Percentiles rank a stretch among this genome's conserved stretches.
phyloP scores from a whole-genome alignment of 2,797 vertebrate species.

The Emydoidea blandingii region DNA sequence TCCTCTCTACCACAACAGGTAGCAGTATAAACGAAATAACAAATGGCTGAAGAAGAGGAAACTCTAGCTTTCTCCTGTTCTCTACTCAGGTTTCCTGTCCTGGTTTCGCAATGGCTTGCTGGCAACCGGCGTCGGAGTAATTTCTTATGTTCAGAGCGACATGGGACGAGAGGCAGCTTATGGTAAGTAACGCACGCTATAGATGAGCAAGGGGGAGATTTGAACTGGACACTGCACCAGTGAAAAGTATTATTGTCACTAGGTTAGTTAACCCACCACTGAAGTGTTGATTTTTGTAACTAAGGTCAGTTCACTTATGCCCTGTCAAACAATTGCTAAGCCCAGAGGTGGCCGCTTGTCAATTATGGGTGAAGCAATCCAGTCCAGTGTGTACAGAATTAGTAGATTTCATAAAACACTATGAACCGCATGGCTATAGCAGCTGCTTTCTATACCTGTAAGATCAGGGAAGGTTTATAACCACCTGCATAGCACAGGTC shows the following conservation, averaged over 20 bases:
- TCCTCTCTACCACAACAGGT: background rate
- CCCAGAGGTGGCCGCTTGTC: background rate
- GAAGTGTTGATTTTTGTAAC: background rate
- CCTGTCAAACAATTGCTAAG: background rate
- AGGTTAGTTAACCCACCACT: background rate
- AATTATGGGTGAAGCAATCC: background rate
- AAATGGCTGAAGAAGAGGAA: background rate
- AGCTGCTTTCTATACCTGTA: background rate
- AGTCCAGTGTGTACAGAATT: background rate
- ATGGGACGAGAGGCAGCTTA: constrained; percentile 90
- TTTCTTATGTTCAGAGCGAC: constrained; percentile 91
- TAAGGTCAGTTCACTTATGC: background rate
- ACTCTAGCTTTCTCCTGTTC: background rate
- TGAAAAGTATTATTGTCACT: background rate
- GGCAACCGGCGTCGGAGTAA: constrained; percentile 89
- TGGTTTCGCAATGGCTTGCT: constrained; percentile 94
- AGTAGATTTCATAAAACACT: background rate
- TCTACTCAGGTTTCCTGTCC: constrained; percentile 87
- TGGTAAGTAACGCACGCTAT: constrained; percentile 75
- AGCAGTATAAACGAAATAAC: background rate
- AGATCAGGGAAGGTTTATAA: background rate
- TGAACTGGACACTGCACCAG: background rate
- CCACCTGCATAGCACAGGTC: too few relatives aligned
- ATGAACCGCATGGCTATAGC: background rate
- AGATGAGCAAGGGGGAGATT: background rate